Evolutionary conservation across 2,888 invertebrate species (phyloP), one percentile per base, ranked within the genome.

Genomic region (Chalcis sispes): DNA sequence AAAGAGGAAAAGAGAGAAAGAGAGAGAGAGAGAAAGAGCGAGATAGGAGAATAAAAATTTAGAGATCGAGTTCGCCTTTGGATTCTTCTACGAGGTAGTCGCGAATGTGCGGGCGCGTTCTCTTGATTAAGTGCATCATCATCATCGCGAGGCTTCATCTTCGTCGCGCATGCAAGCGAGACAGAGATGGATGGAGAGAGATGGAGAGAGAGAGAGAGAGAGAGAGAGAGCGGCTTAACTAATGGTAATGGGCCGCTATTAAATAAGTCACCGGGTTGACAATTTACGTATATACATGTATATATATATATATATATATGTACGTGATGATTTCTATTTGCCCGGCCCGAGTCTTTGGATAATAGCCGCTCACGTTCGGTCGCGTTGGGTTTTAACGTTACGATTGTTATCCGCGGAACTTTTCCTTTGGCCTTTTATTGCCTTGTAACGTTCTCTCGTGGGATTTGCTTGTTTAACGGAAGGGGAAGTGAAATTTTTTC

Each of bases 101-200:
- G 1, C 32, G 15, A 50, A 46, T 46, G 32, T 3, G 10, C 36
- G 20, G 18, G 20, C 36, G 52, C 52, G 48, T 20, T n/a, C 40
- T 25, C 72, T 73, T 59, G 73, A 73, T 73, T 67, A 62, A 67
- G 73, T 67, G 67, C 73, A 74, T 66, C 73, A 65, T 72, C 73
- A 74, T 66, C 73, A 65, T 72, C 71, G 58, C 72, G 58, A 52
- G 36, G 61, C 61, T 15, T 61, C 62, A 52, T 72, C 62, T 72
- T 27, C 40, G n/a, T 29, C 54, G 71, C 52, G 62, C 20, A 20
- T 46, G 29, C 23, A 18, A 29, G 29, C 32, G 42, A 52, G 15
- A 23, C 29, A 15, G 15, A 7, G 3, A 4, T 20, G 20, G 23
- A 10, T 7, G 4, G 50, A 46, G n/a, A 23, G 7, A 20, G 20